Evolutionary conservation across 2,888 invertebrate species (phyloP), one percentile per base, ranked within the genome.

Genomic region (Ormyrus pomaceus): DNA sequence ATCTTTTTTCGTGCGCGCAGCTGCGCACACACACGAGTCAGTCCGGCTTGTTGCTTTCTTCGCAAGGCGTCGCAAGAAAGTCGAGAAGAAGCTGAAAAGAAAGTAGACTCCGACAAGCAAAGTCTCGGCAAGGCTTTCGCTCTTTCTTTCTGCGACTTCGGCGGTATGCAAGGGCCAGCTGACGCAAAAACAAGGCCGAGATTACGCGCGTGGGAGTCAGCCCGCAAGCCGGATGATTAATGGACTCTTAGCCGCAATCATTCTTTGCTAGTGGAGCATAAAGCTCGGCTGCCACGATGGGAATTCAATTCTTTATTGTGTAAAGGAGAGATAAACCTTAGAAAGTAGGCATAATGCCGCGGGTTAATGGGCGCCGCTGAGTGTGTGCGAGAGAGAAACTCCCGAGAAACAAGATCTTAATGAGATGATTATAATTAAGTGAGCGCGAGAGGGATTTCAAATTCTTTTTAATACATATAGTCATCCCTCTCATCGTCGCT

Each of bases 151-250:
- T 19, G 46, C 11, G 50, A 53, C 66, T 75, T 55, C 64, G 6
- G 48, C 73, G 11, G 50, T 50, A 58, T 45, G 72, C n/a, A 13
- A 34, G 48, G 34, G 56, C 34, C 50, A 46, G 80, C 46, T 77
- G 78, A 72, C 66, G 83, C 61, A 79, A 69, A 81, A 81, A 82
- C 79, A 78, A 82, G 77, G 82, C 13, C 82, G 82, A 85, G 85
- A 86, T 86, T 86, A 85, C 85, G 85, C 83, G 85, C 83, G 82
- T 2, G 46, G 84, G 84, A 85, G 85, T 86, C 86, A 87, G 84
- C 83, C 62, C n/a, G 10, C 48, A 50, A 34, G 83, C 74, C 82
- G 83, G 83, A 87, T 88, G 87, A 87, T 87, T 87, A 87, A 87
- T 88, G 86, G 83, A 85, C 82, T 74, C 81, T 80, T 81, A 83